phyloP scores from a whole-genome alignment of 53 echinoderm and acorn worm genomes.

The Echinometra lucunter region DNA sequence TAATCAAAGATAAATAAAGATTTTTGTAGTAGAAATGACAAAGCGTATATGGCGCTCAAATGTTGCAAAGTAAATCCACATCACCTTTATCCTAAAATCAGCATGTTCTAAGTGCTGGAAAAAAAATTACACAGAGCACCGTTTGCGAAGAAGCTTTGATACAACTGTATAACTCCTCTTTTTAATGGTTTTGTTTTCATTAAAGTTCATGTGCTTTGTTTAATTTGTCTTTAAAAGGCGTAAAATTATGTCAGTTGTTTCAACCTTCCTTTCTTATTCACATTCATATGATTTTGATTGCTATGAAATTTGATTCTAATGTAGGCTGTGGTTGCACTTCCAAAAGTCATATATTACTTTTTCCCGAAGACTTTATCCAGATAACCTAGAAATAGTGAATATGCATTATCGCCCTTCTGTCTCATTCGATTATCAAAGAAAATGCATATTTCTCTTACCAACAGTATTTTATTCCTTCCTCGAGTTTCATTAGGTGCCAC shows the following conservation, averaged over 20 bases:
- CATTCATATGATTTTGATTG: not conserved
- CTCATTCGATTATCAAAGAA: not conserved
- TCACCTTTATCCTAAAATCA: too few relatives aligned
- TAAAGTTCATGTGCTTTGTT: not conserved
- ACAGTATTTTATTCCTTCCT: not conserved
- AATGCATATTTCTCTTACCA: not conserved
- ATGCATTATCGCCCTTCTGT: not conserved
- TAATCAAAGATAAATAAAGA: not conserved
- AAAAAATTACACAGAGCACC: too few relatives aligned
- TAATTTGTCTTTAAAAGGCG: not conserved
- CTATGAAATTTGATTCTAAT: not conserved
- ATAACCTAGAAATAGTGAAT: slow-evolving; percentile 1
- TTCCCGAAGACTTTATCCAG: not conserved
- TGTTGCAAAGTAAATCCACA: not conserved
- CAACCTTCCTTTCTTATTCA: not conserved
- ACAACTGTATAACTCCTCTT: too few relatives aligned
- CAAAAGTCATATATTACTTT: not conserved
- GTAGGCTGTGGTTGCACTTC: not conserved
- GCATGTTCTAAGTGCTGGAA: too few relatives aligned
- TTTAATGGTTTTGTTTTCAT: too few relatives aligned
- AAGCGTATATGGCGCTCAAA: not conserved
- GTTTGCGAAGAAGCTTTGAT: too few relatives aligned
- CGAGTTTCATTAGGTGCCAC: not conserved
- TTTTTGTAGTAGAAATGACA: not conserved
- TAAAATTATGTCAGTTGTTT: not conserved